Conservation (phyloP, 2,113 vertebrate genomes). For the Gnathonemus echidnorhynchus region DNA sequence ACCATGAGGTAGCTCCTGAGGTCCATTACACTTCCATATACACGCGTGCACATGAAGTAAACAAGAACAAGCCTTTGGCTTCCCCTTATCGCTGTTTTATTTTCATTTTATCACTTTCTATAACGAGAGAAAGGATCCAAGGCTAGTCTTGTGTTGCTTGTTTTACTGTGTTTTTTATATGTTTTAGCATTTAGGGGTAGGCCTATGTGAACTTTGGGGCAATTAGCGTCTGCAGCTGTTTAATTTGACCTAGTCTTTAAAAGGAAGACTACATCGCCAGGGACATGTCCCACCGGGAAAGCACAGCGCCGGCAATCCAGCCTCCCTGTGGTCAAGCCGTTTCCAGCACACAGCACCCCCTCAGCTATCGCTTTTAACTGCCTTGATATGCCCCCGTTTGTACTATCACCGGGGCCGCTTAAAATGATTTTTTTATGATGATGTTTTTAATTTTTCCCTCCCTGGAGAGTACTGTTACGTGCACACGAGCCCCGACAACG, state of each 20-base stretch:
- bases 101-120: background rate
- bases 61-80: background rate
- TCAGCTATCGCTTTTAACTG: background rate
- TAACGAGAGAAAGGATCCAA: background rate
- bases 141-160: background rate
- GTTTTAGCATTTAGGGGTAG: constrained; percentile 23
- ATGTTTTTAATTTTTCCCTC: background rate
- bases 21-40: no score
- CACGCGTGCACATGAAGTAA: background rate
- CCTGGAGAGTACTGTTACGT: background rate
- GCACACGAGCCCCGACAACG: background rate
- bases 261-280: background rate
- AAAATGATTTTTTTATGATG: background rate
- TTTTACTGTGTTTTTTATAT: background rate
- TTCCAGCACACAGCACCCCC: background rate
- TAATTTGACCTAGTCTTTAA: constrained; percentile 20
- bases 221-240: constrained; percentile 11
- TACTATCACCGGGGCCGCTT: background rate
- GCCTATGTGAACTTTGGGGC: constrained; percentile 15
- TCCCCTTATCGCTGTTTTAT: background rate
- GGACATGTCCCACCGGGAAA: background rate
- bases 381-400: background rate
- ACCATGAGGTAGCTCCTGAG: constrained; percentile 81
- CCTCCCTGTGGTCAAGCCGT: background rate
- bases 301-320: background rate